Evolutionary conservation across 2,797 vertebrate genomes (phyloP), one percentile per base, ranked within the genome.

Genomic region (Sebastes reedi): DNA sequence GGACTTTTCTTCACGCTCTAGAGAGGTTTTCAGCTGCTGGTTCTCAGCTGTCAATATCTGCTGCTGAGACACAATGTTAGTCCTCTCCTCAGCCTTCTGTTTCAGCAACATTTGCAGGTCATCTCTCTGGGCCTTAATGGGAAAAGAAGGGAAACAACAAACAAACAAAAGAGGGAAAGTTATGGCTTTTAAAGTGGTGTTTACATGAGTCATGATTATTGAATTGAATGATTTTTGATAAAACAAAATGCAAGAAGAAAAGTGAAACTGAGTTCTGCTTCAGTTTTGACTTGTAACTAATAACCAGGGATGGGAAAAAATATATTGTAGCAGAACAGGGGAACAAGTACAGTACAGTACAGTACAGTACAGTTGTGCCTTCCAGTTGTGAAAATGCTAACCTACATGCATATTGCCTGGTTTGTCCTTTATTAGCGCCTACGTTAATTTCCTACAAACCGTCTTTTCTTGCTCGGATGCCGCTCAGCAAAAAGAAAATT

Each of bases 1-100:
- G 5, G 96, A 96, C 79, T 92, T 95, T 86, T 98, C 97, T 90
- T 97, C 96, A 7, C 84, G 96, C 75, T 97, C 95, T 80, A 99
- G 91, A 25, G 96, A 97, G 60, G 82, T 94, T 91, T 95, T 96
- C 89, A 99, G 91, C 59, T 92, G 92, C 82, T 94, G 94, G 91
- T 98, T 99, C 94, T 99, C 97, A 58, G 85, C 91, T 42, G 91
- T 91, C 82, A 98, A 88, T 61, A 76, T 94, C 73, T 91, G 94
- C 82, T 96, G 96, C 85, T 93, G 94, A 74, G 94, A 95, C 88
- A 95, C 91, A 78, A 96, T 95, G 67, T 93, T 85, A 8, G 82
- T 92, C 85, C 93, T 96, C 83, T 97, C 96, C 66, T 93, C 89
- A 3, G 94, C 88, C 12, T 94, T 94, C 81, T 94, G 88, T 50